Percentiles rank a stretch among this genome's conserved stretches.
Conservation (phyloP, 2,797 vertebrate genomes). For the Pseudochirops cupreus region DNA sequence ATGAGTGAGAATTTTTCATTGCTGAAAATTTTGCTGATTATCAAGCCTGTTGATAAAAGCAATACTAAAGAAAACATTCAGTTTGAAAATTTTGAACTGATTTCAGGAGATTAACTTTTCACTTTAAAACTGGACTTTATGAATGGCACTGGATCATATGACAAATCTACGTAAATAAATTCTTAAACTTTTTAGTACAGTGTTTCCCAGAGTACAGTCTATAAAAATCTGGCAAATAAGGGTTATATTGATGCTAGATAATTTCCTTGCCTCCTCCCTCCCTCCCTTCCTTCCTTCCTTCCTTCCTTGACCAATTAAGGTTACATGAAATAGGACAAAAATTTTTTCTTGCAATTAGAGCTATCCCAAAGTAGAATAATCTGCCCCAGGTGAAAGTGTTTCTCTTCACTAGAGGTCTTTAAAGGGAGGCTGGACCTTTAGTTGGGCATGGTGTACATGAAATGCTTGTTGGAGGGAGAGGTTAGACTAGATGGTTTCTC, state of each 20-base stretch:
- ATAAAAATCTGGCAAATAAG: neutral
- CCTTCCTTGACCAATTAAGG: neutral
- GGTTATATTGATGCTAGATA: neutral
- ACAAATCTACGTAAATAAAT: constrained; percentile 6
- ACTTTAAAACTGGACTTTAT: constrained; percentile 46
- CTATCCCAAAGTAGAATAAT: neutral
- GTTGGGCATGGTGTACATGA: neutral
- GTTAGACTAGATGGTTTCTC: too few relatives aligned
- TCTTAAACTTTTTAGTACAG: neutral
- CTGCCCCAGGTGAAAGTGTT: neutral
- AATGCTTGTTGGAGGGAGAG: neutral
- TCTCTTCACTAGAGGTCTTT: neutral
- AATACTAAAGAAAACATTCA: neutral
- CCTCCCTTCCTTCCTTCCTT: neutral
- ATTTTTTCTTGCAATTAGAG: neutral
- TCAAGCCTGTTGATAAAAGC: neutral
- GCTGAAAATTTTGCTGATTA: constrained; percentile 25
- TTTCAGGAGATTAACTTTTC: constrained; percentile 3
- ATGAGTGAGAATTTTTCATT: constrained; percentile 32
- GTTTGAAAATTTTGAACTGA: constrained; percentile 30
- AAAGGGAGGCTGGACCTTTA: neutral
- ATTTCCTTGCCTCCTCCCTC: neutral
- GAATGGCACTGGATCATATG: neutral
- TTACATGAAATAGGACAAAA: too few relatives aligned
- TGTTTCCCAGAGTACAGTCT: neutral